Conservation (phyloP, 2,113 vertebrate genomes). For the Phasianus colchicus region DNA sequence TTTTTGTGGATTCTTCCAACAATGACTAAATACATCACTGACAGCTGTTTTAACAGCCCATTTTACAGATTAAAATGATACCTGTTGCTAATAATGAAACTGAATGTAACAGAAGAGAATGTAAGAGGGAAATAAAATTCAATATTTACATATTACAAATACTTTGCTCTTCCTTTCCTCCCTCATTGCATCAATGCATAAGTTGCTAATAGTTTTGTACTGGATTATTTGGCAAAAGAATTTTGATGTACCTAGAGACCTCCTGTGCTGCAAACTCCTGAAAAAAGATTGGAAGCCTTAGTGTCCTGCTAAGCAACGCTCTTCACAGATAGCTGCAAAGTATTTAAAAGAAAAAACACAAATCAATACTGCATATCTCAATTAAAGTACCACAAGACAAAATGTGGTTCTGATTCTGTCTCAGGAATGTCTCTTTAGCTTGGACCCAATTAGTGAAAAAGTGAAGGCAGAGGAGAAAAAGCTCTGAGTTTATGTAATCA, state of each 20-base stretch:
- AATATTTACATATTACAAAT: neutral
- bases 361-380: conserved; percentile 14
- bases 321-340: neutral
- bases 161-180: neutral
- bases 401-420: conserved; percentile 12
- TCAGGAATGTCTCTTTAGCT: neutral
- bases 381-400: neutral
- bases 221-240: neutral
- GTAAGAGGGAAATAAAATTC: neutral
- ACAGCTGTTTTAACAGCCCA: conserved; percentile 21
- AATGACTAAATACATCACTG: neutral
- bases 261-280: neutral
- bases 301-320: neutral
- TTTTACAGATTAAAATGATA: conserved; percentile 6
- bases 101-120: conserved; percentile 6
- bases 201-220: neutral
- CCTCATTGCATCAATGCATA: neutral
- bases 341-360: neutral
- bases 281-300: neutral
- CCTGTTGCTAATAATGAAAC: neutral
- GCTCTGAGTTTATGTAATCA: neutral
- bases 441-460: conserved; percentile 1
- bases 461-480: conserved; percentile 3
- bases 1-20: neutral
- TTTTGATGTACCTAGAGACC: neutral